Evolutionary conservation across 2,113 vertebrate species (phyloP).

Genomic region (Eulemur macaco): DNA sequence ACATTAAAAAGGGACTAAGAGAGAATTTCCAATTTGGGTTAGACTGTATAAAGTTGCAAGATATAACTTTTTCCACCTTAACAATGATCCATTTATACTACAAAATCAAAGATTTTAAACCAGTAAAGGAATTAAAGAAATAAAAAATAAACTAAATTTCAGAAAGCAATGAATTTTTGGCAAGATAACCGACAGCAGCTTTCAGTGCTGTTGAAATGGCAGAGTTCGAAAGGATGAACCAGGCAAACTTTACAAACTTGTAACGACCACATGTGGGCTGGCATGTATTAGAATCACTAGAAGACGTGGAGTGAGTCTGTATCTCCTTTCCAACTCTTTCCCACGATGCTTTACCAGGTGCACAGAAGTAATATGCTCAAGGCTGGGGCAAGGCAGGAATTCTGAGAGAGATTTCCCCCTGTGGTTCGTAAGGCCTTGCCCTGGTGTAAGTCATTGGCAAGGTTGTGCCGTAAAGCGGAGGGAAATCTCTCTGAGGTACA

Average conservation of each 20-base stretch:
- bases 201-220: background rate
- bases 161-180: constrained; percentile 16
- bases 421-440: background rate
- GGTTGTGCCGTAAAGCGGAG: background rate
- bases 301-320: background rate
- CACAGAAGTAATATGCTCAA: background rate
- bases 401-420: background rate
- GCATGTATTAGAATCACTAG: background rate
- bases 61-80: background rate
- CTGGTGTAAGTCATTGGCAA: background rate
- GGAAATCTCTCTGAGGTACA: background rate
- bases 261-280: background rate
- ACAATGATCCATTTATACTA: background rate
- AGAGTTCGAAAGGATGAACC: background rate
- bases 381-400: background rate
- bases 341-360: background rate
- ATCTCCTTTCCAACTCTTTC: background rate
- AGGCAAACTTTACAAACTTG: background rate
- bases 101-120: constrained; percentile 14
- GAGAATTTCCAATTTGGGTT: background rate
- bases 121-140: background rate
- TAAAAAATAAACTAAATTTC: constrained; percentile 21
- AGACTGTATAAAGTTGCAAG: background rate
- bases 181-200: background rate
- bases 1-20: background rate